A percentile compares a stretch with the other conserved stretches of the same genome.
Evolutionary conservation across 2,113 vertebrate species (phyloP).

Genomic region (Mobula hypostoma): DNA sequence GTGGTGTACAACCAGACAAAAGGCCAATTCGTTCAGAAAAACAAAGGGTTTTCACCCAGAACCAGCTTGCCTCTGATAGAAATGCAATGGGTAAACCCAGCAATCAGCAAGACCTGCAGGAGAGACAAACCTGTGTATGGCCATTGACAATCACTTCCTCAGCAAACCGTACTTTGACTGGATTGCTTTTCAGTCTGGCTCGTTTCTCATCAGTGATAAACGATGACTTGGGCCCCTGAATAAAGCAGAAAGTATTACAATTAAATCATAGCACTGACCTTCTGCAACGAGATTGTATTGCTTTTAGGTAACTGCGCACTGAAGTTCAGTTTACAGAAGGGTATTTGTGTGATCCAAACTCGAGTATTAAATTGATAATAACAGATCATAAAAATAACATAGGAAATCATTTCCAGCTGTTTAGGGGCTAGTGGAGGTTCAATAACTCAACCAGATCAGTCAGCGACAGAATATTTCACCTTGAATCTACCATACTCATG

Average conservation of each 20-base stretch:
- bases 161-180: slow-evolving; percentile 90
- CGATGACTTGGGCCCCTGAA: slow-evolving; percentile 89
- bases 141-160: slow-evolving; percentile 92
- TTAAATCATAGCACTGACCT: not conserved
- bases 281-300: not conserved
- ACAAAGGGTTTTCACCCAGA: not conserved
- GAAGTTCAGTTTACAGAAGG: not conserved
- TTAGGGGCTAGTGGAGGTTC: not conserved
- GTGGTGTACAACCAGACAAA: not conserved
- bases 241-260: slow-evolving; percentile 39
- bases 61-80: not conserved
- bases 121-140: slow-evolving; percentile 74
- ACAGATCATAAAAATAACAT: not conserved
- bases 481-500: not conserved
- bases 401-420: not conserved
- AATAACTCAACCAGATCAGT: not conserved
- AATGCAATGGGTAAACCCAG: too few relatives aligned
- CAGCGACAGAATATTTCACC: not conserved
- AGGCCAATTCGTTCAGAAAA: not conserved
- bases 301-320: not conserved
- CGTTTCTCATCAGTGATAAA: slow-evolving; percentile 94
- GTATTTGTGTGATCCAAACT: not conserved
- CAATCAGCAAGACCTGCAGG: not conserved
- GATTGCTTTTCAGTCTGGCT: slow-evolving; percentile 86
- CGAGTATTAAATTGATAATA: not conserved